Evolutionary conservation across 2,888 invertebrate species (phyloP).

Genomic region (Microchrysa polita): DNA sequence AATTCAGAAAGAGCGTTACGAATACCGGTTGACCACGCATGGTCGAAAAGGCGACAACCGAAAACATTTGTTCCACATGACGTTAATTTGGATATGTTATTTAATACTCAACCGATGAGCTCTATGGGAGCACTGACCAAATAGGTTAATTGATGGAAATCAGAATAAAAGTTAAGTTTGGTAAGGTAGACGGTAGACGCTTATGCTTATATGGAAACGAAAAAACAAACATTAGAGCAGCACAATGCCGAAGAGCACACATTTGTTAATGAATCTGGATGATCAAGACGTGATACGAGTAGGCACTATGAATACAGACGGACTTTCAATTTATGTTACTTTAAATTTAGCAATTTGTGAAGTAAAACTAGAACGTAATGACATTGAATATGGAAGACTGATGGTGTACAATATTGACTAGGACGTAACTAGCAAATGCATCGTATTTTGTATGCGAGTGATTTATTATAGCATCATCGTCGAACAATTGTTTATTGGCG

Average conservation of each 20-base stretch:
- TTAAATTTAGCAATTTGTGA: constrained; percentile 15
- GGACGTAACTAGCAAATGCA: too few relatives aligned
- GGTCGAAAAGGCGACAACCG: neutral
- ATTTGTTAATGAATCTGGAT: neutral
- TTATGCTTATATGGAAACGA: neutral
- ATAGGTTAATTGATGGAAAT: constrained; percentile 10
- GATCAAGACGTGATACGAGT: neutral
- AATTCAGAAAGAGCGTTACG: neutral
- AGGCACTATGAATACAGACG: neutral
- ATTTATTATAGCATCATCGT: too few relatives aligned
- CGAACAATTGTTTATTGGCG: too few relatives aligned
- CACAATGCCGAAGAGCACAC: neutral
- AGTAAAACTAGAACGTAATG: constrained; percentile 20
- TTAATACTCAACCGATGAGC: neutral
- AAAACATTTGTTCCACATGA: neutral
- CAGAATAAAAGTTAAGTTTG: neutral
- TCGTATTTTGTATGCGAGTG: too few relatives aligned
- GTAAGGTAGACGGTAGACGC: neutral
- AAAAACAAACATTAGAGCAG: neutral
- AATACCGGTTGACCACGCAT: neutral
- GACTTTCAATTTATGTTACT: constrained; percentile 6
- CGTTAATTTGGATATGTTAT: neutral
- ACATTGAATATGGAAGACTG: constrained; percentile 22
- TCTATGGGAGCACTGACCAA: neutral
- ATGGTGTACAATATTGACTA: too few relatives aligned